phyloP scores from a whole-genome alignment of 2,113 vertebrate species.

The Leucosticte australis region DNA sequence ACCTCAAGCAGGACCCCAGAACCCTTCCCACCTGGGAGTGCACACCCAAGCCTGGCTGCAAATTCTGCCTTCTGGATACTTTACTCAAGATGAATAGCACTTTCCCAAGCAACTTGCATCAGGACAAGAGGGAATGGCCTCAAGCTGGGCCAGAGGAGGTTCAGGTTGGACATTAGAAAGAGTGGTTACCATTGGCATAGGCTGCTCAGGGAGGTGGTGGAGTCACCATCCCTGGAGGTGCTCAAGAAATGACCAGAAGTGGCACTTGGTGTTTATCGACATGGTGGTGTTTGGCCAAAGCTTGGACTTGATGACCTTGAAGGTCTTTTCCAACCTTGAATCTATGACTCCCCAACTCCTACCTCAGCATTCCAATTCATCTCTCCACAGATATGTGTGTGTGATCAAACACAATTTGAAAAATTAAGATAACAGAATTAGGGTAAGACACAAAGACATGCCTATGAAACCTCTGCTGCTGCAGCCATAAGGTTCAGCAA shows the following conservation, averaged over 20 bases:
- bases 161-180: background rate
- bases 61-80: background rate
- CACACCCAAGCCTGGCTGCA: background rate
- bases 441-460: fast-evolving
- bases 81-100: background rate
- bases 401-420: background rate
- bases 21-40: background rate
- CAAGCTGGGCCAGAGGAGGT: background rate
- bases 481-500: background rate
- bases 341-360: background rate
- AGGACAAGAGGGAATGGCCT: background rate
- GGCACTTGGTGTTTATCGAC: background rate
- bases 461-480: background rate
- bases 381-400: fast-evolving
- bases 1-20: background rate
- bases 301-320: background rate
- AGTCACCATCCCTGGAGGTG: background rate
- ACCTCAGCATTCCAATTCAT: background rate
- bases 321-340: background rate
- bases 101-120: background rate
- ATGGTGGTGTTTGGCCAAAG: background rate
- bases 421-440: background rate
- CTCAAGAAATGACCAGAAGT: background rate
- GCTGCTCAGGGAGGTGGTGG: background rate
- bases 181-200: background rate